These are phyloP conservation scores for Leguminivora glycinivorella DNA, from an alignment of 1,140 invertebrate species.

Conservation along the genomic window DNA sequence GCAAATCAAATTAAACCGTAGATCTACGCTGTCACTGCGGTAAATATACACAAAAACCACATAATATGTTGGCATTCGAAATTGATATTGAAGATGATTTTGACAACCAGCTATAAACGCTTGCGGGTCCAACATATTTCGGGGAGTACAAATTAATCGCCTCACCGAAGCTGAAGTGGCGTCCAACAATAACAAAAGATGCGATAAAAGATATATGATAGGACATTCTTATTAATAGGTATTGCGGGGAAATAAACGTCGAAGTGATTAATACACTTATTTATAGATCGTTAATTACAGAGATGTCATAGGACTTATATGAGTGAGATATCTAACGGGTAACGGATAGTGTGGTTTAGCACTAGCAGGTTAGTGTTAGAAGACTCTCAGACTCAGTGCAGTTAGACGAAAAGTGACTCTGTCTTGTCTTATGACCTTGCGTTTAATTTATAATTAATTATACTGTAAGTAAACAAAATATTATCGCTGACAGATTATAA, in stretches of 20 bases:
- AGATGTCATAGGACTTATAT: neutral
- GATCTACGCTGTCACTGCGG: no score
- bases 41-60: no score
- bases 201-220: constrained; percentile 23
- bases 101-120: neutral
- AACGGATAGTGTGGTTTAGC: neutral
- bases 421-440: neutral
- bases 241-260: constrained; percentile 4
- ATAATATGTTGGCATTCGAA: no score
- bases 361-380: neutral
- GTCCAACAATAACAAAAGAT: constrained; percentile 23
- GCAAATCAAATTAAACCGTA: no score
- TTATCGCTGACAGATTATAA: neutral
- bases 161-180: neutral
- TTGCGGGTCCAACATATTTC: neutral
- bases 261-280: constrained; percentile 10
- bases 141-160: neutral
- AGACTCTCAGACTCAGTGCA: no score
- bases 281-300: neutral
- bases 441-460: neutral
- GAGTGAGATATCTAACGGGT: neutral
- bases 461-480: no score
- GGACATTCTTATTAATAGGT: neutral
- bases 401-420: no score
- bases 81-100: neutral